Evolutionary conservation across 2,797 vertebrate species (phyloP), one percentile per base, ranked within the genome.

Genomic region (Pipistrellus pipistrellus): DNA sequence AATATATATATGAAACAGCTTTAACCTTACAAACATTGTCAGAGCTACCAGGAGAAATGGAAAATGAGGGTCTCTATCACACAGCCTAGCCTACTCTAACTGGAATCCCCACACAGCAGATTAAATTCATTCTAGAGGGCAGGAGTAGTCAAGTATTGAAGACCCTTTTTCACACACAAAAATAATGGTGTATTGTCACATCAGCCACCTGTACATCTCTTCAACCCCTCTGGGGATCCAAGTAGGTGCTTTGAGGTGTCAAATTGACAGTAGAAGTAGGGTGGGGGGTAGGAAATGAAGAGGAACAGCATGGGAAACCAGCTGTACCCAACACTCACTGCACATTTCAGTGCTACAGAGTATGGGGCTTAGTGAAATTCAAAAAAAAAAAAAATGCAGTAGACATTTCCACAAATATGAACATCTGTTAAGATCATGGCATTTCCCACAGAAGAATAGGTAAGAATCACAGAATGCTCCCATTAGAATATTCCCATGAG

Each of bases 381-480:
- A 35, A 35, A 35, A 38, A 38, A 38, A 38, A 44, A 80, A 38
- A 82, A 90, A 78, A 77, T 18, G 18, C 57, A 75, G 66, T 38
- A 90, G 57, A 91, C 87, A 91, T 86, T 93, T 93, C 76, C 57
- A 88, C 66, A 83, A 95, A 90, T 94, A 91, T 88, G 91, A 96
- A 92, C 87, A 94, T 94, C 90, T 77, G 92, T 91, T 95, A 93
- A 71, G 77, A 96, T 94, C 44, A 90, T 76, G 89, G 64, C 57
- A 32, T 95, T 96, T 96, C 84, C 86, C 85, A 71, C 78, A 82
- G 95, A 89, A 97, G 87, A n/a, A n/a, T n/a, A 88, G 85, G 88
- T 95, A 93, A 93, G 76, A 90, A 88, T 92, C 90, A 92, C 46
- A 27, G 64, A 95, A 88, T 80, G 78, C 78, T 94, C 85, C 95